A percentile compares a stretch with the other conserved stretches of the same genome.
Evolutionary conservation across 2,888 invertebrate species (phyloP).

Genomic region (Ophonus ardosiacus): DNA sequence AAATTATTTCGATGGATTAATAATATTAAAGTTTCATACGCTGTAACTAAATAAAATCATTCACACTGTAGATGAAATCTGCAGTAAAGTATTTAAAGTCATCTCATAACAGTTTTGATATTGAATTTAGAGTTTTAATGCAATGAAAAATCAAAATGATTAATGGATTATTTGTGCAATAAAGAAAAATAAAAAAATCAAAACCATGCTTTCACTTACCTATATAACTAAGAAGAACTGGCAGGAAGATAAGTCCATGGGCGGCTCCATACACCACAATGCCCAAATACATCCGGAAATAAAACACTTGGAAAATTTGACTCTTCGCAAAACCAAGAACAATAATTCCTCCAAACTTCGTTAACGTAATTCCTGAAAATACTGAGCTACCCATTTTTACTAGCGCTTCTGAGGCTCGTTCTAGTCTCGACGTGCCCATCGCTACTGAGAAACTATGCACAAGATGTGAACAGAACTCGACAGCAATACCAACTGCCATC

Average conservation of each 20-base stretch:
- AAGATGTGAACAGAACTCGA: constrained; percentile 98
- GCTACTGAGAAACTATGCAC: constrained; percentile 94
- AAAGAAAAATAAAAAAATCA: constrained; percentile 33
- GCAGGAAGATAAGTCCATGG: constrained; percentile 97
- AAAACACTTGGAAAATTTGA: constrained; percentile 97
- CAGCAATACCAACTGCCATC: constrained; percentile 98
- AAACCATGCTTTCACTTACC: constrained; percentile 81
- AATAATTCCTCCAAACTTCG: constrained; percentile 98
- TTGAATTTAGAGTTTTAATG: no score
- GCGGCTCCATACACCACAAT: constrained; percentile 98
- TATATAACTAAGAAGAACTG: constrained; percentile 97
- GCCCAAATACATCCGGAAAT: constrained; percentile 98
- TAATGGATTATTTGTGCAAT: constrained; percentile 9
- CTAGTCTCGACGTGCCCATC: constrained; percentile 83
- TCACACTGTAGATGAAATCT: not conserved
- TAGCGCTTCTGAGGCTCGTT: constrained; percentile 89
- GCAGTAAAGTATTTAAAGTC: not conserved
- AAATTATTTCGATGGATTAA: no score
- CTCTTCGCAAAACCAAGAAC: constrained; percentile 98
- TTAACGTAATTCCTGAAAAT: constrained; percentile 97
- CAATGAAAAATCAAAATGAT: not conserved
- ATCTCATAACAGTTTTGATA: not conserved
- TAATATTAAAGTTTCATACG: no score
- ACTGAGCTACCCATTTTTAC: constrained; percentile 96
- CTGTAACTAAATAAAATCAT: no score